phyloP scores from a whole-genome alignment of 1,140 invertebrate genomes.

The Belonocnema kinseyi region DNA sequence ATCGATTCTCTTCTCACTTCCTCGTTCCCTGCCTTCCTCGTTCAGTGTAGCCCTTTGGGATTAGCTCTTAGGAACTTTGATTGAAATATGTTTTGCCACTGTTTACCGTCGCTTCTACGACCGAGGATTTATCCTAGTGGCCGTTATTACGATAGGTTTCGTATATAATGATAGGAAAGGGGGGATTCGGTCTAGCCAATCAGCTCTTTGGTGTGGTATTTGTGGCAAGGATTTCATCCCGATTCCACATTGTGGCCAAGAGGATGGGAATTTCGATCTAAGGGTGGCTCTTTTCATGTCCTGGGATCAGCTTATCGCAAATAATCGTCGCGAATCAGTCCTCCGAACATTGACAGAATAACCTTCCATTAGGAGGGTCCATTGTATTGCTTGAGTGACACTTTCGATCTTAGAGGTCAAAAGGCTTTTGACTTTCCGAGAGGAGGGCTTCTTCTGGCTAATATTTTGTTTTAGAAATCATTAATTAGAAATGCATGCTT shows the following conservation, averaged over 20 bases:
- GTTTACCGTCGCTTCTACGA: slow-evolving; percentile 57
- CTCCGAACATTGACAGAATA: slow-evolving; percentile 6
- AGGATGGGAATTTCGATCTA: neutral
- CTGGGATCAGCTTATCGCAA: slow-evolving; percentile 1
- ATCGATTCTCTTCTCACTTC: neutral
- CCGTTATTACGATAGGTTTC: slow-evolving; percentile 51
- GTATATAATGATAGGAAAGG: slow-evolving; percentile 24
- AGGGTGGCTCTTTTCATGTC: slow-evolving; percentile 20
- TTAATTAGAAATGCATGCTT: too few species aligned
- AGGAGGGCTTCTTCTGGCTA: too few species aligned
- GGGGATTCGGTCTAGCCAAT: neutral
- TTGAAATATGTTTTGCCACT: slow-evolving; percentile 67
- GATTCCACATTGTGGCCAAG: slow-evolving; percentile 18
- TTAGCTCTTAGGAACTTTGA: slow-evolving; percentile 66
- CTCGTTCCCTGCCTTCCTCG: neutral
- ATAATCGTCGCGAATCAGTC: slow-evolving; percentile 32
- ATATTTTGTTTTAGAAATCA: too few species aligned
- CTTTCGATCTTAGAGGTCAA: neutral
- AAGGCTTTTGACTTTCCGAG: too few species aligned
- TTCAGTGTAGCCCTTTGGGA: slow-evolving; percentile 49
- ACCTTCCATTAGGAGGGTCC: neutral
- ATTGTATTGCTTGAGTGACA: neutral
- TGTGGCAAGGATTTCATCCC: slow-evolving; percentile 12
- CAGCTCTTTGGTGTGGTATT: slow-evolving; percentile 4
- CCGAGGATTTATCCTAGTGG: slow-evolving; percentile 54